Evolutionary conservation across 2,888 invertebrate species (phyloP).

Genomic region (Agonopterix heracliana): DNA sequence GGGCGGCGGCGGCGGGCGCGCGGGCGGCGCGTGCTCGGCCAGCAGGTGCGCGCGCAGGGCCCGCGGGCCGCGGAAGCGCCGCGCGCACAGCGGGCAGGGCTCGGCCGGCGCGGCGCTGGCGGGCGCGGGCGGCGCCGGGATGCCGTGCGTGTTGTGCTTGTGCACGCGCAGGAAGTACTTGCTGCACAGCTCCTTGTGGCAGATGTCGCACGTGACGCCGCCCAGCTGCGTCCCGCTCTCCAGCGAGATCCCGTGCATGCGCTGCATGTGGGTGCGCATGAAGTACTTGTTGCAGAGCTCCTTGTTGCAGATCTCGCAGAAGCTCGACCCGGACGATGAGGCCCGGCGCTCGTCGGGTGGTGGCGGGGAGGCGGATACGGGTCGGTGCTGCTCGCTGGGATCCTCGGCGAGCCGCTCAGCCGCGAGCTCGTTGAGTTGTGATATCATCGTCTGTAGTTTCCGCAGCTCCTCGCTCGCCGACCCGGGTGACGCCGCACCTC

Average conservation of each 20-base stretch:
- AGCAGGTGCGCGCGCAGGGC: slow-evolving; percentile 92
- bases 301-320: slow-evolving; percentile 98
- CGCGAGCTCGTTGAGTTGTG: slow-evolving; percentile 89
- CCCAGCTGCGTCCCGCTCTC: slow-evolving; percentile 95
- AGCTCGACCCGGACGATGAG: slow-evolving; percentile 85
- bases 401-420: slow-evolving; percentile 67
- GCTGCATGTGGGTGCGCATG: slow-evolving; percentile 99
- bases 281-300: slow-evolving; percentile 99
- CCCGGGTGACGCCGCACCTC: slow-evolving; percentile 73
- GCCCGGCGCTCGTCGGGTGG: slow-evolving; percentile 63
- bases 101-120: slow-evolving; percentile 61
- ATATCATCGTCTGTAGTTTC: slow-evolving; percentile 93
- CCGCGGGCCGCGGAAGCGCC: slow-evolving; percentile 91
- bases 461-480: slow-evolving; percentile 90
- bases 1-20: slow-evolving; percentile 55
- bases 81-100: slow-evolving; percentile 88
- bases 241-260: slow-evolving; percentile 97
- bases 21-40: slow-evolving; percentile 86
- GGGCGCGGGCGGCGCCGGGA: slow-evolving; percentile 88
- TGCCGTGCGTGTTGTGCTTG: slow-evolving; percentile 98
- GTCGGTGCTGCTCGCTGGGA: slow-evolving; percentile 32
- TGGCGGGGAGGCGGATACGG: slow-evolving; percentile 47
- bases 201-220: slow-evolving; percentile 97
- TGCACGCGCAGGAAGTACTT: slow-evolving; percentile 98
- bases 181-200: slow-evolving; percentile 98